phyloP scores from a whole-genome alignment of 2,888 invertebrate species.

The Hydropsyche betteni region DNA sequence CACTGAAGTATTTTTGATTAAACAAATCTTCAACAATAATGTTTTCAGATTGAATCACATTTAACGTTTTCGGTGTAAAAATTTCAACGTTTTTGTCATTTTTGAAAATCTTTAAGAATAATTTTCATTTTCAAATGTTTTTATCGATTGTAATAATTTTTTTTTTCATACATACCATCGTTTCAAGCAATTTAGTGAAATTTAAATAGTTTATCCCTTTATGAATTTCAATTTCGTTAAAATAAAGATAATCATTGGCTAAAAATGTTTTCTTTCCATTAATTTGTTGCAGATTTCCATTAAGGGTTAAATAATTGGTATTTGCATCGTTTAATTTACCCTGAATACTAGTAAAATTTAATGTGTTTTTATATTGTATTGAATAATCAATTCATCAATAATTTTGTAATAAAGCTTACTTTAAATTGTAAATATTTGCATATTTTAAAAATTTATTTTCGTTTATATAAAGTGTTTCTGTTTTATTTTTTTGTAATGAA shows the following conservation, averaged over 20 bases:
- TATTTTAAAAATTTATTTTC: constrained; percentile 52
- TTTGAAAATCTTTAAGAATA: constrained; percentile 38
- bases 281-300: constrained; percentile 57
- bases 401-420: constrained; percentile 49
- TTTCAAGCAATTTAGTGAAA: constrained; percentile 5
- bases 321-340: constrained; percentile 56
- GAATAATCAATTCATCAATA: too few species aligned
- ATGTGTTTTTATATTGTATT: too few species aligned
- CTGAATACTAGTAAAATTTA: constrained; percentile 54
- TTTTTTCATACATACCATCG: constrained; percentile 16
- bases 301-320: constrained; percentile 57
- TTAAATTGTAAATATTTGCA: constrained; percentile 32
- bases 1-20: constrained; percentile 55
- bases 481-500: constrained; percentile 61
- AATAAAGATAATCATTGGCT: constrained; percentile 32
- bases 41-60: constrained; percentile 55
- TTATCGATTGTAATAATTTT: not conserved
- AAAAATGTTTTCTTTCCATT: constrained; percentile 57
- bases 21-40: constrained; percentile 55
- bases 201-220: constrained; percentile 40
- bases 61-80: constrained; percentile 55
- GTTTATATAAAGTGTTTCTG: constrained; percentile 58
- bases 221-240: constrained; percentile 8
- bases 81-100: constrained; percentile 53
- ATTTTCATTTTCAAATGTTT: not conserved